Percentiles rank a stretch among this genome's conserved stretches.
These are phyloP conservation scores for Suillia variegata DNA, from an alignment of 2,888 invertebrate genomes.

Conservation along the genomic window DNA sequence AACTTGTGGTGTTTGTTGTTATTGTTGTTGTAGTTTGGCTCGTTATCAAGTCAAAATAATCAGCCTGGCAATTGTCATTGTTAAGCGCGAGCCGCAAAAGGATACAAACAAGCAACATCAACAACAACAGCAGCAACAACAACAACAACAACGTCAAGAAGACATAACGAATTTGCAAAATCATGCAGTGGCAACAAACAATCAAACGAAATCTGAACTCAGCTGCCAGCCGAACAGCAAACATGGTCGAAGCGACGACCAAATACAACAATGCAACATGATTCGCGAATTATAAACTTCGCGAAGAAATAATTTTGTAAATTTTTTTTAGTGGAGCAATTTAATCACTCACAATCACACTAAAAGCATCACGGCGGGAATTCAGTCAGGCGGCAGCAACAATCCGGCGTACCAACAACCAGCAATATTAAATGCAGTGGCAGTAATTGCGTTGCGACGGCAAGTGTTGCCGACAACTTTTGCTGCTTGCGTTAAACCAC, in stretches of 20 bases:
- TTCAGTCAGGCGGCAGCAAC: constrained; percentile 41
- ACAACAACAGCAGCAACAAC: constrained; percentile 19
- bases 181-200: constrained; percentile 1
- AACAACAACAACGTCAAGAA: too few species aligned
- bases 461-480: constrained; percentile 13
- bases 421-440: constrained; percentile 42
- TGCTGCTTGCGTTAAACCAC: constrained; percentile 4
- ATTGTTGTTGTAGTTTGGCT: constrained; percentile 54
- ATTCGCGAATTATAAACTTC: constrained; percentile 56
- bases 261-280: constrained; percentile 55
- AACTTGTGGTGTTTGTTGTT: constrained; percentile 22
- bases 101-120: constrained; percentile 10
- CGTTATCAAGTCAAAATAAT: constrained; percentile 62
- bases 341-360: constrained; percentile 42
- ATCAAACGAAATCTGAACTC: not conserved
- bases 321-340: constrained; percentile 56
- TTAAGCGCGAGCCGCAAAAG: constrained; percentile 36
- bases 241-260: not conserved
- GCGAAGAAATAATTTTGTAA: constrained; percentile 44
- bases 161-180: not conserved
- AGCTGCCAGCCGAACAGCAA: not conserved
- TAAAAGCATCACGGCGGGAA: constrained; percentile 39
- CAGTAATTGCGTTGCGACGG: constrained; percentile 20
- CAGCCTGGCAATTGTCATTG: constrained; percentile 56
- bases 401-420: constrained; percentile 16